A percentile compares a stretch with the other conserved stretches of the same genome.
phyloP scores from a whole-genome alignment of 1,140 invertebrate genomes.

The Drosophila nasuta region DNA sequence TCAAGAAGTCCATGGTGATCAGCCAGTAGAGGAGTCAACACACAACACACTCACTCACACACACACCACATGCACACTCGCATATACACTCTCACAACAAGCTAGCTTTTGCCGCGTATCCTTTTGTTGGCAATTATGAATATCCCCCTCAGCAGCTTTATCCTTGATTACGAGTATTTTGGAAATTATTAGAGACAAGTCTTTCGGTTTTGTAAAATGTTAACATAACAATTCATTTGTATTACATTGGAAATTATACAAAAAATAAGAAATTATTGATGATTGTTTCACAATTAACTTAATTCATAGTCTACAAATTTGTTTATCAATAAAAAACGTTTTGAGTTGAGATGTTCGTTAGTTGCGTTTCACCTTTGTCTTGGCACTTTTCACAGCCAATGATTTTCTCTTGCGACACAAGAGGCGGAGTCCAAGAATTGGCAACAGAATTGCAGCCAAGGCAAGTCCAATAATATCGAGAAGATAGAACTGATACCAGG shows the following conservation, averaged over 20 bases:
- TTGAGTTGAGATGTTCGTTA: conserved; percentile 24
- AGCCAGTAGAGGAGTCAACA: conserved; percentile 67
- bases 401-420: conserved; percentile 32
- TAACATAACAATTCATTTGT: conserved; percentile 31
- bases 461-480: conserved; percentile 86
- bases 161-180: too few species aligned
- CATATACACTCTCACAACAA: conserved; percentile 29
- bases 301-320: too few species aligned
- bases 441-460: conserved; percentile 32
- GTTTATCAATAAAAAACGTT: neutral
- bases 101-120: conserved; percentile 31
- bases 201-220: conserved; percentile 32
- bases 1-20: conserved; percentile 83
- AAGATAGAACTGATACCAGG: conserved; percentile 87
- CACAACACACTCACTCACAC: conserved; percentile 26
- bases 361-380: conserved; percentile 43
- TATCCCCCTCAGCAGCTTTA: conserved; percentile 1
- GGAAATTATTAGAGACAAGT: conserved; percentile 6
- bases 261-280: too few species aligned
- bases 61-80: conserved; percentile 39
- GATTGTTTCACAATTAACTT: too few species aligned
- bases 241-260: conserved; percentile 19
- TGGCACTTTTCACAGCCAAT: neutral
- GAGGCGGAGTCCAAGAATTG: conserved; percentile 27
- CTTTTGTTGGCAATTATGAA: conserved; percentile 1